Evolutionary conservation across 2,888 invertebrate genomes (phyloP).

Genomic region (Caenorhabditis sp.): DNA sequence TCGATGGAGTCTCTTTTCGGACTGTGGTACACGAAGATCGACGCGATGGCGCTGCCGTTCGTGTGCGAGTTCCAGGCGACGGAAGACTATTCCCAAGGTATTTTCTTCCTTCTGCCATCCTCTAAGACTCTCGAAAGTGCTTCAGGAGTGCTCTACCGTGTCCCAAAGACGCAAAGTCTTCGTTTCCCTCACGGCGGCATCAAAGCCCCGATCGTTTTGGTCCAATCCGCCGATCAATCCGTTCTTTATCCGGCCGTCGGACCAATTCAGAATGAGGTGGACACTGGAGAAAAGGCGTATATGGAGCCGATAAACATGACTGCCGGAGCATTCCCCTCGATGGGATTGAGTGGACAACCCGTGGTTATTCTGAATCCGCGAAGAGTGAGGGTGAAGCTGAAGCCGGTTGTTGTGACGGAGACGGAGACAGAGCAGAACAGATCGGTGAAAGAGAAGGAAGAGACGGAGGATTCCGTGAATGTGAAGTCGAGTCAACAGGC

Average conservation of each 20-base stretch:
- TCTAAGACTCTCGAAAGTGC: background rate
- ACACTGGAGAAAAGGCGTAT: conserved; percentile 46
- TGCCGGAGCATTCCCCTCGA: background rate
- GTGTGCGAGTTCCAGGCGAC: conserved; percentile 34
- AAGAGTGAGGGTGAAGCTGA: conserved; percentile 14
- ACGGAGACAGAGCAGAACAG: conserved; percentile 37
- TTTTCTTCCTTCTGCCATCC: too few relatives aligned
- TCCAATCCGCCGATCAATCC: conserved; percentile 45
- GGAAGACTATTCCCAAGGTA: conserved; percentile 41
- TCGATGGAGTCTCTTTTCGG: conserved; percentile 42
- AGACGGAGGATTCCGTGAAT: conserved; percentile 15
- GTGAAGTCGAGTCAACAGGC: background rate
- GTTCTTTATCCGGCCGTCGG: conserved; percentile 22
- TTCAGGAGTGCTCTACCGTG: conserved; percentile 40
- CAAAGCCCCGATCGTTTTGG: conserved; percentile 26
- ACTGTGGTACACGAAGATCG: conserved; percentile 50
- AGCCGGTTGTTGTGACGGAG: conserved; percentile 30
- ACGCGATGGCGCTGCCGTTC: conserved; percentile 41
- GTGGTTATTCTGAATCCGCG: conserved; percentile 29
- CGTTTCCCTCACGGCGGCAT: conserved; percentile 29
- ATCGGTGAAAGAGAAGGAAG: conserved; percentile 22
- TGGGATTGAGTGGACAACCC: conserved; percentile 22
- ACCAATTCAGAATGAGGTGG: conserved; percentile 18
- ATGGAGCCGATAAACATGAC: conserved; percentile 23
- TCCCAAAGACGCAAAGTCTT: conserved; percentile 36